Evolutionary conservation across 2,797 vertebrate species (phyloP).

Genomic region (Sebastes nivosus): DNA sequence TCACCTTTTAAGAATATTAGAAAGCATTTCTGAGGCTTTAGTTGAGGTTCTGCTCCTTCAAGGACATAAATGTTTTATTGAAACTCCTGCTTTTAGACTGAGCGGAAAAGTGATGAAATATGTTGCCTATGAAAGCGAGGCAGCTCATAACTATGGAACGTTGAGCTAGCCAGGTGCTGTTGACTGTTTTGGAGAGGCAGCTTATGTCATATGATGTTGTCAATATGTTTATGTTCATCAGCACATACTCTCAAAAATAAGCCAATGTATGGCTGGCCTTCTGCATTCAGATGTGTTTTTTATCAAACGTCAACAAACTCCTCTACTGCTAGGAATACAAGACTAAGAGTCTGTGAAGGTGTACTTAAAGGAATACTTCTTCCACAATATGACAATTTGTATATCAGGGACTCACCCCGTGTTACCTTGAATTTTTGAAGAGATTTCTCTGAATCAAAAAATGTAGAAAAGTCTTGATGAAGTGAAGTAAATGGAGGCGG

Average conservation of each 20-base stretch:
- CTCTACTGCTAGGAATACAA: neutral
- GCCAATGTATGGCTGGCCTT: neutral
- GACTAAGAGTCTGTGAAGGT: neutral
- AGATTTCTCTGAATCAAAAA: neutral
- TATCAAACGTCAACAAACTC: neutral
- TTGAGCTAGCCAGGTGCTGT: neutral
- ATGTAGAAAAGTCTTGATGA: too few relatives aligned
- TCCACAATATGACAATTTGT: neutral
- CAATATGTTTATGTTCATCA: neutral
- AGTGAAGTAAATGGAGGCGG: too few relatives aligned
- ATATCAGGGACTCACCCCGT: neutral
- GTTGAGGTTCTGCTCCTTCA: neutral
- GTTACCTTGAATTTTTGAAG: neutral
- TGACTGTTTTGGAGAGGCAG: constrained; percentile 16
- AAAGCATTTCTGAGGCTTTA: constrained; percentile 13
- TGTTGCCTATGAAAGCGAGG: neutral
- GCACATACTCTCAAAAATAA: neutral
- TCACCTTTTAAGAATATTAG: neutral
- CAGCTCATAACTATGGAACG: constrained; percentile 5
- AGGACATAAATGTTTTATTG: constrained; percentile 1
- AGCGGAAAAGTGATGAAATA: neutral
- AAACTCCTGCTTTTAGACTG: neutral
- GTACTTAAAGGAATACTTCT: neutral
- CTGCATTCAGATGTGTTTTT: neutral
- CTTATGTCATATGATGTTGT: constrained; percentile 1